A percentile compares a stretch with the other conserved stretches of the same genome.
phyloP scores from a whole-genome alignment of 1,140 invertebrate genomes.

The Stegodyphus mimosarum region DNA sequence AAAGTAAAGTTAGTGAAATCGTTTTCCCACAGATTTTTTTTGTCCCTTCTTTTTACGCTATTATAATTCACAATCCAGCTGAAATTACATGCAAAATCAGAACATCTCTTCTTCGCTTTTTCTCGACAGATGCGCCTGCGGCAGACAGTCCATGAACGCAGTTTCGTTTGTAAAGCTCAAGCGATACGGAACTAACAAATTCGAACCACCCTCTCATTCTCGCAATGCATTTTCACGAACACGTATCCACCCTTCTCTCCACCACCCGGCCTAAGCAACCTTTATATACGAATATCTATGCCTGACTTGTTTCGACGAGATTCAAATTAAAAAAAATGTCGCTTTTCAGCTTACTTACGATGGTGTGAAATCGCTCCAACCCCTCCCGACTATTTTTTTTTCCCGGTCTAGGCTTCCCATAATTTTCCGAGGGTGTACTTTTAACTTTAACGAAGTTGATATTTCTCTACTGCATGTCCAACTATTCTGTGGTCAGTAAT shows the following conservation, averaged over 20 bases:
- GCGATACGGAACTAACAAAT: conserved; percentile 53
- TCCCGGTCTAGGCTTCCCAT: not conserved
- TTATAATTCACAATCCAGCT: not conserved
- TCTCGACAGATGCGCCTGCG: not conserved
- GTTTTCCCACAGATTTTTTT: too few species aligned
- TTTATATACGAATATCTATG: conserved; percentile 53
- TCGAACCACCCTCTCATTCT: conserved; percentile 38
- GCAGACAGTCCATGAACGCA: not conserved
- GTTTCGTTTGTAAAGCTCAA: conserved; percentile 25
- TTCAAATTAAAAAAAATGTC: conserved; percentile 49
- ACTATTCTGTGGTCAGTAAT: conserved; percentile 44
- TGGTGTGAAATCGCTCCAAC: conserved; percentile 43
- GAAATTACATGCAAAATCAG: not conserved
- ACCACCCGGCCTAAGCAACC: not conserved
- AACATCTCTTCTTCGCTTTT: too few species aligned
- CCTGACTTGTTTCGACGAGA: conserved; percentile 22
- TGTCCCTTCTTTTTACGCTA: too few species aligned
- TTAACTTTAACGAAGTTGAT: conserved; percentile 53
- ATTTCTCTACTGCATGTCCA: conserved; percentile 1
- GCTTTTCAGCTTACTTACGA: conserved; percentile 39
- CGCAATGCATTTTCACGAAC: conserved; percentile 48
- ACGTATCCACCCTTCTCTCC: not conserved
- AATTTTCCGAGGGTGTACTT: conserved; percentile 7
- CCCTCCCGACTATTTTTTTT: not conserved
- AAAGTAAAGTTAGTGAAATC: too few species aligned